Base-by-base conservation (phyloP, 2,113 vertebrate species). In the Todiramphus chloris region DNA sequence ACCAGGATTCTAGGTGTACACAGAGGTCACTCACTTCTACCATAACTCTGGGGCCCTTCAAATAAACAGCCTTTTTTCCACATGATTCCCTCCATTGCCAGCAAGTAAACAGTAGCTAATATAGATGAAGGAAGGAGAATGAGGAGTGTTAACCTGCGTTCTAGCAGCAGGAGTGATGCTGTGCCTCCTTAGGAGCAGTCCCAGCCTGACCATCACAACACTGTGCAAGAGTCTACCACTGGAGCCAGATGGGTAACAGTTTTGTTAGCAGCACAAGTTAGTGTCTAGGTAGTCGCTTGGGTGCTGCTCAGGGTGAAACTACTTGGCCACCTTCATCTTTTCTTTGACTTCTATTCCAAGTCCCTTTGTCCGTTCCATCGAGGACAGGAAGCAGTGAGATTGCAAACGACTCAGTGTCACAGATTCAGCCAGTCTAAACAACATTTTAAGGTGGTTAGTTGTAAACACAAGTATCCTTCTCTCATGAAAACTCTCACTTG, bases 101-200 rank as follows among this genome's bases (percentile, higher is more conserved):
- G 37, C 0, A 1, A n/a, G 62, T 16, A 62, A 41, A 17, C 10
- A 39, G 3, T 12, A 11, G 4, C 1, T 30, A 24, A 18, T 3
- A 19, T 4, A 31, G 16, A 3, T 11, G 70, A 58, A 15, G 39
- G 53, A 64, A 63, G 41, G 74, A 21, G 10, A 24, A 31, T 2
- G 14, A 33, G 7, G n/a, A 33, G 39, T 28, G 33, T 55, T 19
- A 50, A 25, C 11, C 15, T 1, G 1, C 27, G 5, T 56, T 55
- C 20, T 50, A 66, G 74, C 62, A 82, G 31, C 17, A 41, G 16
- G 13, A 72, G 23, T 27, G 73, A 44, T 27, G 33, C n/a, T 1
- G 0, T n/a, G 37, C 20, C 28, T 46, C 55, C 6, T 56, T 60
- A 27, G 31, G 55, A 81, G 39, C 2, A 2, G 0, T 24, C 16